phyloP scores from a whole-genome alignment of 1,140 invertebrate species.

The Drosophila burlai region DNA sequence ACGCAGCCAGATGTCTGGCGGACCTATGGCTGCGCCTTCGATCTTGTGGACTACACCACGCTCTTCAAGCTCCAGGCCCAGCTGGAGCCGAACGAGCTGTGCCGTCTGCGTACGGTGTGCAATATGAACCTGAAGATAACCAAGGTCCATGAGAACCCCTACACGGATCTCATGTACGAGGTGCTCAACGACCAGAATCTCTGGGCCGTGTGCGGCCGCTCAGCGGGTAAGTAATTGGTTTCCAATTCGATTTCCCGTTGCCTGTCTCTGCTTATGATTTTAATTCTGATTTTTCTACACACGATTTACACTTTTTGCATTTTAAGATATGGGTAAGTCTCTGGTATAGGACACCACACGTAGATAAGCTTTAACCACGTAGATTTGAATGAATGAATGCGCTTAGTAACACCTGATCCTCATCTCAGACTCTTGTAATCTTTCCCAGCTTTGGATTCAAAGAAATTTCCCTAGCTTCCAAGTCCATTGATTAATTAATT shows the following conservation, averaged over 20 bases:
- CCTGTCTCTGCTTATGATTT: conserved; percentile 50
- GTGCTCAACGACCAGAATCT: conserved; percentile 95
- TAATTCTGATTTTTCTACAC: conserved; percentile 63
- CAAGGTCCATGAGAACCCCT: conserved; percentile 85
- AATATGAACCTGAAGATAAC: conserved; percentile 92
- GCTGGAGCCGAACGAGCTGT: conserved; percentile 95
- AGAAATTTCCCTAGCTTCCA: neutral
- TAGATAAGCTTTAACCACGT: conserved; percentile 19
- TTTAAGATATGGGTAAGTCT: conserved; percentile 71
- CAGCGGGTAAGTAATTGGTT: conserved; percentile 87
- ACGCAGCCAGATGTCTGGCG: conserved; percentile 86
- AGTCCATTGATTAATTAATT: neutral
- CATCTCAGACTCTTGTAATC: neutral
- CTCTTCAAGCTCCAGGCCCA: conserved; percentile 93
- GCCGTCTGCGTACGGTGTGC: conserved; percentile 94
- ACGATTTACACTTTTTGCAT: conserved; percentile 56
- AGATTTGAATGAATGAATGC: neutral
- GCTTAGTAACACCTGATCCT: conserved; percentile 5
- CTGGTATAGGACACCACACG: conserved; percentile 29
- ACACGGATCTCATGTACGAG: conserved; percentile 94
- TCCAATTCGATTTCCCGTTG: conserved; percentile 5
- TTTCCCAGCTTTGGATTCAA: conserved; percentile 15
- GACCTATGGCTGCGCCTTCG: conserved; percentile 87
- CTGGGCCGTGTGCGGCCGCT: conserved; percentile 96
- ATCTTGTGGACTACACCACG: conserved; percentile 89